Base-by-base conservation (phyloP, 2,888 invertebrate genomes). In the Diloba caeruleocephala region DNA sequence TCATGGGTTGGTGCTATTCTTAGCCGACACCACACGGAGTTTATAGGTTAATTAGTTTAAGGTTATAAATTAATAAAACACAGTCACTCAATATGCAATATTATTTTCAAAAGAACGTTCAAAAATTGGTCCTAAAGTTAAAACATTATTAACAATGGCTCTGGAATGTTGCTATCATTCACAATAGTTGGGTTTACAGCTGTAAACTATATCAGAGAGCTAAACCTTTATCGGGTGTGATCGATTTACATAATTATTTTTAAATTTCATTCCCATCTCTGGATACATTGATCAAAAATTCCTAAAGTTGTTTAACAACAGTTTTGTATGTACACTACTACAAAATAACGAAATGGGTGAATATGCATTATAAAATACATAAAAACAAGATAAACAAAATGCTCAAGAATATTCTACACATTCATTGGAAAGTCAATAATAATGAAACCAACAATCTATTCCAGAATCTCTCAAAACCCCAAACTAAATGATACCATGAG, bases 41-140 rank as follows among this genome's bases (percentile, higher is more conserved):
- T n/a, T n/a, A n/a, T n/a, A n/a, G n/a, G n/a, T n/a, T n/a, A n/a
- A n/a, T n/a, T n/a, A 17, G 38, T 34, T 38, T 56, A 56, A 15
- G 63, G 25, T 54, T 52, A 36, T 45, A 74, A 68, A 59, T 71
- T 60, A 75, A 71, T 82, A 85, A 81, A 82, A 82, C 79, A 79
- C 80, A 63, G 68, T 70, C 71, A 75, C 78, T 91, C 87, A 92
- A 92, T 92, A 92, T 91, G 90, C 87, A 92, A 92, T 93, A 92
- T 91, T 92, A 92, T 92, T 93, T 91, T 92, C 90, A 90, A 92
- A 92, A 92, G 91, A 92, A 92, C 90, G 85, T 91, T 92, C 87
- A 92, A 93, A 93, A 93, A 92, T 92, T 92, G 92, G 92, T 92
- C 92, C 92, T 92, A 92, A 92, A 89, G 81, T 90, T 92, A 92